phyloP scores from a whole-genome alignment of 2,113 vertebrate species.

The Peromyscus californicus region DNA sequence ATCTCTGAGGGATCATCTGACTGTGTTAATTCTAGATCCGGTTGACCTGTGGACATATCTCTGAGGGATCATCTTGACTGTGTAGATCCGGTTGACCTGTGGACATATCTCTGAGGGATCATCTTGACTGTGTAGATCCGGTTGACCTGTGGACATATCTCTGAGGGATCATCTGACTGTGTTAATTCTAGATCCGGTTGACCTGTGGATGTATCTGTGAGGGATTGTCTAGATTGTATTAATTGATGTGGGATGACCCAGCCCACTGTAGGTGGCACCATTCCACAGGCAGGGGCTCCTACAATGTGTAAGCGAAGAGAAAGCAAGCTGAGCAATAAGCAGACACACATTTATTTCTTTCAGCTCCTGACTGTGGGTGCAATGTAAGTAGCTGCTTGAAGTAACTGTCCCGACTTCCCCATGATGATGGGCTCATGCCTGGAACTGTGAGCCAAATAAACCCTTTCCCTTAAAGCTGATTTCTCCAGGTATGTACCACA shows the following conservation, averaged over 20 bases:
- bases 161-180: neutral
- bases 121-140: too few relatives aligned
- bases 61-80: neutral
- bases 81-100: neutral
- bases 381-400: neutral
- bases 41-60: neutral
- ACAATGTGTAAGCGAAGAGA: too few relatives aligned
- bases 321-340: neutral
- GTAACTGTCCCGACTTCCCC: neutral
- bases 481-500: neutral
- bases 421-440: neutral
- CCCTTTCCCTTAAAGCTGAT: neutral
- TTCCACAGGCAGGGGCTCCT: neutral
- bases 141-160: neutral
- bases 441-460: neutral
- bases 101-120: neutral
- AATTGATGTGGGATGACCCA: neutral
- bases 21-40: too few relatives aligned
- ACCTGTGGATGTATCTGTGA: too few relatives aligned
- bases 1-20: neutral
- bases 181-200: neutral
- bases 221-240: too few relatives aligned
- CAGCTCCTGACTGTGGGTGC: neutral
- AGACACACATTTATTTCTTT: neutral
- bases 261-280: neutral